phyloP scores from a whole-genome alignment of 2,888 invertebrate species.

The Penaeus monodon region DNA sequence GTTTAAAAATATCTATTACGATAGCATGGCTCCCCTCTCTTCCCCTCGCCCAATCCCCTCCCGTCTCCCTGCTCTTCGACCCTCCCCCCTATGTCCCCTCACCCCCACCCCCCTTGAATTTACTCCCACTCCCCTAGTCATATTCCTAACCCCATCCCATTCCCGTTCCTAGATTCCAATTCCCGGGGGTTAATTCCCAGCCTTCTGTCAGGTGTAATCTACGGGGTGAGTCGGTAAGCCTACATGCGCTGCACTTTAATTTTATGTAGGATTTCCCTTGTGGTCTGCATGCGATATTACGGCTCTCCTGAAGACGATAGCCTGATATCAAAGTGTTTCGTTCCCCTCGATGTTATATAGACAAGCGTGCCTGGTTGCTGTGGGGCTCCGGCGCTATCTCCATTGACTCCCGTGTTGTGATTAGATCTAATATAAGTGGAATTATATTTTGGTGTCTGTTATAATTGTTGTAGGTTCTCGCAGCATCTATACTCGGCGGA shows the following conservation, averaged over 20 bases:
- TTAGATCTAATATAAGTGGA: too few species aligned
- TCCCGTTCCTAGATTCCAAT: conserved; percentile 40
- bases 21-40: not conserved
- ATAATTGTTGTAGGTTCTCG: too few species aligned
- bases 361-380: too few species aligned
- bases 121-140: conserved; percentile 25
- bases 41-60: not conserved
- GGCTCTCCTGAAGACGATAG: conserved; percentile 8
- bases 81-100: not conserved
- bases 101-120: too few species aligned
- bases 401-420: too few species aligned
- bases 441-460: too few species aligned
- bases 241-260: conserved; percentile 32
- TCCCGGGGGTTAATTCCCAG: conserved; percentile 38
- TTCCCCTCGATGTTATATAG: not conserved
- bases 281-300: conserved; percentile 40
- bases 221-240: conserved; percentile 33
- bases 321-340: not conserved
- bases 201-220: conserved; percentile 48
- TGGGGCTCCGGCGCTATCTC: too few species aligned
- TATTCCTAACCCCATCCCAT: conserved; percentile 40
- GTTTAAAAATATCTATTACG: not conserved
- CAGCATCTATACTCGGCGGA: too few species aligned
- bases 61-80: not conserved
- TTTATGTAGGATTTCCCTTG: conserved; percentile 42